Conservation (phyloP, 2,113 vertebrate genomes). For the Limanda limanda region DNA sequence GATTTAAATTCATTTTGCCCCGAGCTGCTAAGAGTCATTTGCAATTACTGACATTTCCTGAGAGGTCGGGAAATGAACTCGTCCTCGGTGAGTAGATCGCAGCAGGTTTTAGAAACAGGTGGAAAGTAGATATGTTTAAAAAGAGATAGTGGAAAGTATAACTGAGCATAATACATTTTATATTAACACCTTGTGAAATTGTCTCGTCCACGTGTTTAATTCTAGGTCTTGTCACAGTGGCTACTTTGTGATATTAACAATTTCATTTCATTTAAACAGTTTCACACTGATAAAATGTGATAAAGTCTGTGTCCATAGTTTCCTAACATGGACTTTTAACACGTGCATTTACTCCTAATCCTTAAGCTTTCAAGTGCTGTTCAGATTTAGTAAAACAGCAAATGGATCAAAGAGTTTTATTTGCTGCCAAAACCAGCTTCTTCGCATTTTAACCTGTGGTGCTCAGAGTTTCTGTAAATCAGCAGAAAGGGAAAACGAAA, state of each 20-base stretch:
- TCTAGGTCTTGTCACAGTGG: neutral
- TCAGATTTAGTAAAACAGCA: no score
- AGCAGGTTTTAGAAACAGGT: conserved; percentile 16
- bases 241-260: neutral
- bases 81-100: neutral
- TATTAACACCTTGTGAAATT: neutral
- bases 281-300: neutral
- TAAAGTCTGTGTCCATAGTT: no score
- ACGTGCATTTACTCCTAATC: no score
- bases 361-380: no score
- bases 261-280: neutral
- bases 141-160: neutral
- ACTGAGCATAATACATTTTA: neutral
- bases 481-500: no score
- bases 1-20: conserved; percentile 47
- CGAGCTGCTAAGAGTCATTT: conserved; percentile 29
- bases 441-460: no score
- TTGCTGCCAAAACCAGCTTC: no score
- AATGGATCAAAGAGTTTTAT: no score
- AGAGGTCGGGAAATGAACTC: conserved; percentile 11
- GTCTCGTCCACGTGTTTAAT: no score
- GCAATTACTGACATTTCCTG: conserved; percentile 33
- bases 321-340: no score
- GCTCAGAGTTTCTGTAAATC: no score
- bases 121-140: neutral